A percentile compares a stretch with the other conserved stretches of the same genome.
Conservation (phyloP, 2,113 vertebrate genomes). For the Cyphomyrus discorhynchus region DNA sequence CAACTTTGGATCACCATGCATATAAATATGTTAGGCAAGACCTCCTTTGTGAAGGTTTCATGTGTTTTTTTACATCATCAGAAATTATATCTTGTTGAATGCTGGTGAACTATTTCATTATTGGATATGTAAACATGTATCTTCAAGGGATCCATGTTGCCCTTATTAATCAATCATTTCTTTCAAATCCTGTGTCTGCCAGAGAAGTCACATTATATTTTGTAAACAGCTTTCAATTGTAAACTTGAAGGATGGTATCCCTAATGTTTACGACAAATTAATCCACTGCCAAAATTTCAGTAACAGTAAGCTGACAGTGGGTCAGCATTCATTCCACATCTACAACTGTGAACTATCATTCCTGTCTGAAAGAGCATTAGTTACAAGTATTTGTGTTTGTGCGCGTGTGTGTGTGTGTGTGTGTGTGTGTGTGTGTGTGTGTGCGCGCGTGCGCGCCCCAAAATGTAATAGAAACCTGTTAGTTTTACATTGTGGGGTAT, state of each 20-base stretch:
- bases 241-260: conserved; percentile 64
- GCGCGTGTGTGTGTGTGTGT: too few species aligned
- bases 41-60: not conserved
- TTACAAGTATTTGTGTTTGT: not conserved
- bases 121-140: not conserved
- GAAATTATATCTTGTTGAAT: not conserved
- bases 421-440: not conserved
- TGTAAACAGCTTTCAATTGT: conserved; percentile 58
- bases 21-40: not conserved
- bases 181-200: conserved; percentile 3
- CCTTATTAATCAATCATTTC: not conserved
- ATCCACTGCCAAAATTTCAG: conserved; percentile 55
- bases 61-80: not conserved
- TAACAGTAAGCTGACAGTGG: conserved; percentile 59
- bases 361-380: conserved; percentile 30
- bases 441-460: too few species aligned
- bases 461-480: too few species aligned
- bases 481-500: too few species aligned
- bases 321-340: conserved; percentile 60
- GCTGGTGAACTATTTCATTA: not conserved
- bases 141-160: not conserved
- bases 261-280: conserved; percentile 69
- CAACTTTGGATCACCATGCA: not conserved
- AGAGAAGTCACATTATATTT: conserved; percentile 55
- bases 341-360: conserved; percentile 61